These are phyloP conservation scores for Campylomormyrus tamandua DNA, from an alignment of 2,113 vertebrate species.

Conservation along the genomic window DNA sequence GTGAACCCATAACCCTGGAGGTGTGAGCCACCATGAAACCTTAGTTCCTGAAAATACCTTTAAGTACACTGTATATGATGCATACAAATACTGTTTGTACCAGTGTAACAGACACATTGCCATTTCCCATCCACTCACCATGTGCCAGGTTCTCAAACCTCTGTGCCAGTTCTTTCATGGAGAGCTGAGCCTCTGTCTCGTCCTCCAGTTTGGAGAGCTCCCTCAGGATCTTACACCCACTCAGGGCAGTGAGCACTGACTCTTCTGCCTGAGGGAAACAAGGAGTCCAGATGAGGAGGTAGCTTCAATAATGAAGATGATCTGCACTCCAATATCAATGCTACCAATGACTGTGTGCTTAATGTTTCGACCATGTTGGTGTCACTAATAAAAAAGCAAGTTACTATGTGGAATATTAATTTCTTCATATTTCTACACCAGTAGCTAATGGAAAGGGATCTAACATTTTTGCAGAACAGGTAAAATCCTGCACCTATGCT, in stretches of 20 bases:
- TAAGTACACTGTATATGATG: not conserved
- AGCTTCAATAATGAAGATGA: not conserved
- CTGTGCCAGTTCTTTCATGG: slow-evolving; percentile 69
- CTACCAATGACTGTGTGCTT: not conserved
- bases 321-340: not conserved
- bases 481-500: not conserved
- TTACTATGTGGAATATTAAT: not conserved
- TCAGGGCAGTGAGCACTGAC: slow-evolving; percentile 69
- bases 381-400: not conserved
- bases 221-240: slow-evolving; percentile 69
- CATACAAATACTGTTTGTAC: not conserved
- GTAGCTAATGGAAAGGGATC: not conserved
- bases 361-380: not conserved
- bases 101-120: not conserved
- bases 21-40: not conserved
- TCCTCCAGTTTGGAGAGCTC: slow-evolving; percentile 69
- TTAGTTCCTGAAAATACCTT: not conserved
- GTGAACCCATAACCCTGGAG: not conserved
- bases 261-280: slow-evolving; percentile 58
- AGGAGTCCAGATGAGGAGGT: not conserved
- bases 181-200: slow-evolving; percentile 61
- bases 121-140: slow-evolving; percentile 51
- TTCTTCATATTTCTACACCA: not conserved
- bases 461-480: not conserved
- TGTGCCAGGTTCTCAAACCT: slow-evolving; percentile 73